These are phyloP conservation scores for Momotus momota DNA, from an alignment of 2,797 vertebrate genomes.

Conservation along the genomic window DNA sequence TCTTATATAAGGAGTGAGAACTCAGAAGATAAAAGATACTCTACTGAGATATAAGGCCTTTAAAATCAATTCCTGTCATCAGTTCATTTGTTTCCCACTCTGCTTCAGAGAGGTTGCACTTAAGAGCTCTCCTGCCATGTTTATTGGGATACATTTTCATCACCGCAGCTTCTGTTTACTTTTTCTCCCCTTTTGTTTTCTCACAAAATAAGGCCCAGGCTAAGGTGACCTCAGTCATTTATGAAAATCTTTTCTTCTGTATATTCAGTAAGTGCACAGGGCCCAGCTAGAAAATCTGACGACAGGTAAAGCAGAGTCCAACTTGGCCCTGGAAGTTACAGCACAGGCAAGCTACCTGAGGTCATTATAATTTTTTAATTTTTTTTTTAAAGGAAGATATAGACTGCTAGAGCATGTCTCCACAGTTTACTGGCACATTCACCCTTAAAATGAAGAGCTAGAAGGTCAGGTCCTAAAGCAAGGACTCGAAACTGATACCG, in stretches of 20 bases:
- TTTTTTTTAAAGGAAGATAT: background rate
- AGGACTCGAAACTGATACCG: background rate
- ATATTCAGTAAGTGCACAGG: background rate
- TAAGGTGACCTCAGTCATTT: background rate
- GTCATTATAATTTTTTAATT: background rate
- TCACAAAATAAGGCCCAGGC: slow-evolving; percentile 9
- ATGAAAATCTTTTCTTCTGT: background rate
- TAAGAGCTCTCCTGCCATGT: background rate
- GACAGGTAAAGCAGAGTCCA: background rate
- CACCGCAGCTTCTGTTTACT: background rate
- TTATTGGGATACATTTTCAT: background rate
- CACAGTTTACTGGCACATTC: background rate
- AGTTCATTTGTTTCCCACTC: background rate
- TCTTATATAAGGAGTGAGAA: background rate
- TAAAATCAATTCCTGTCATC: slow-evolving; percentile 22
- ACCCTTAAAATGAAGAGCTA: background rate
- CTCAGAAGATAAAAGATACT: background rate
- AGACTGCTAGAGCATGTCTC: background rate
- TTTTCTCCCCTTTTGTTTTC: slow-evolving; percentile 7
- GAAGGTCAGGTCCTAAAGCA: background rate
- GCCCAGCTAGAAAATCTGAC: background rate
- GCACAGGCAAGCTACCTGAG: background rate
- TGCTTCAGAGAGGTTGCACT: background rate
- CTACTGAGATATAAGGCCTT: background rate
- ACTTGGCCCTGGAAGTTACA: background rate